Evolutionary conservation across 2,113 vertebrate genomes (phyloP).

Genomic region (Romanogobio albipinnatus): DNA sequence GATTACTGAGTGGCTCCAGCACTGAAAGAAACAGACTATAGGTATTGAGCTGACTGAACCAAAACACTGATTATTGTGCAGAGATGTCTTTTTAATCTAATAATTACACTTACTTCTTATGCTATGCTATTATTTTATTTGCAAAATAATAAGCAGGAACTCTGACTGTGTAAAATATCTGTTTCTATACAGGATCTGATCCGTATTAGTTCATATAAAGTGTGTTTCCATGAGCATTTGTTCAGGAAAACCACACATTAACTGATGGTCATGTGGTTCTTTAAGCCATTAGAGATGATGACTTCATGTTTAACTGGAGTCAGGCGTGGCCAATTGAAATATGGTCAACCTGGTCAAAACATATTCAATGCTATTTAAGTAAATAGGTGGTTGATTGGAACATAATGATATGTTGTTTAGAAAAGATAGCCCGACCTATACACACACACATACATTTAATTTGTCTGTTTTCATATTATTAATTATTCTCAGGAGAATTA

Average conservation of each 20-base stretch:
- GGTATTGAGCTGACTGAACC: not conserved
- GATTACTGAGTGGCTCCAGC: constrained; percentile 4
- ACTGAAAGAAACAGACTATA: not conserved
- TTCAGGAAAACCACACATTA: constrained; percentile 4
- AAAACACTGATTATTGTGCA: not conserved
- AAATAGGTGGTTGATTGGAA: constrained; percentile 4
- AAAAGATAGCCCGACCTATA: not conserved
- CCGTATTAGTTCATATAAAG: not conserved
- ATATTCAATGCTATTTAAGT: not conserved
- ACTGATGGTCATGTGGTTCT: not conserved
- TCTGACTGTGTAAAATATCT: not conserved
- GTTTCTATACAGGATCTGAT: not conserved
- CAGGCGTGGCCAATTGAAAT: constrained; percentile 1
- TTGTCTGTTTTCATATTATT: no score
- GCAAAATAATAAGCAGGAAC: not conserved
- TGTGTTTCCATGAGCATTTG: not conserved
- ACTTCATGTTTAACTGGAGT: not conserved
- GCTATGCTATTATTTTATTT: not conserved
- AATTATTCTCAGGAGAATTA: no score
- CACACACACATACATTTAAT: no score
- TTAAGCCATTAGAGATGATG: not conserved
- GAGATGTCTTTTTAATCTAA: not conserved
- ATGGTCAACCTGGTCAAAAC: constrained; percentile 10
- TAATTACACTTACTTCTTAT: not conserved
- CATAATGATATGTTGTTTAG: not conserved